Base-by-base conservation (phyloP, 2,888 invertebrate genomes). In the Cheilosia soror region DNA sequence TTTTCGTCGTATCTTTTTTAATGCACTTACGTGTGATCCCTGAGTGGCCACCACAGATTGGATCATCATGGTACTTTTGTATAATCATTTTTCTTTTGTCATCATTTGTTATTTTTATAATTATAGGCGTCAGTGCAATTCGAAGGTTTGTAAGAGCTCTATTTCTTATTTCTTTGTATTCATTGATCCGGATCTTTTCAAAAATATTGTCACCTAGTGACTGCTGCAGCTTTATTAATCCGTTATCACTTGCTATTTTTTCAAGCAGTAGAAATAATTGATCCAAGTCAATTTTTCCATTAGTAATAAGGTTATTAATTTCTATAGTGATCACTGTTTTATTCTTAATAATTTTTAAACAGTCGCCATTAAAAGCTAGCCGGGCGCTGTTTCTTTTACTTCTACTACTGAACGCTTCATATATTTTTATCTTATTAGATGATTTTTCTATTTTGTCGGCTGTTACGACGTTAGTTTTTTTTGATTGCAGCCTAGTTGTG, bases 141-240 rank as follows among this genome's bases (percentile, higher is more conserved):
- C n/a, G 20, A 20, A 20, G 20, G 20, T 20, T 20, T 20, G 20
- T 20, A 20, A 20, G 20, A 20, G 20, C 20, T 20, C 20, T 20
- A 20, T 20, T 20, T 20, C 20, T 2, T 20, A 20, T 20, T 42
- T 55, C 20, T 42, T 55, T 68, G 15, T 55, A 29, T 29, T 68
- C 29, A 29, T 42, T 68, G 53, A 53, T 55, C 55, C 42, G 15
- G 27, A 29, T 57, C 60, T 60, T 42, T 7, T 60, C 31, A 72
- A 51, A 72, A n/a, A 72, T 72, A 42, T 51, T 51, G 58, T 60
- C 60, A 37, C 47, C 37, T 49, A 69, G 57, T 49, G 57, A 58
- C 49, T 37, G 27, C 42, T 60, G 47, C 33, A 63, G 33, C 25
- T 57, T 69, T 57, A 25, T 40, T 20, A 51, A 47, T 5, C 37